Base-by-base conservation (phyloP, 2,113 vertebrate genomes). In the Tringa solitaria region DNA sequence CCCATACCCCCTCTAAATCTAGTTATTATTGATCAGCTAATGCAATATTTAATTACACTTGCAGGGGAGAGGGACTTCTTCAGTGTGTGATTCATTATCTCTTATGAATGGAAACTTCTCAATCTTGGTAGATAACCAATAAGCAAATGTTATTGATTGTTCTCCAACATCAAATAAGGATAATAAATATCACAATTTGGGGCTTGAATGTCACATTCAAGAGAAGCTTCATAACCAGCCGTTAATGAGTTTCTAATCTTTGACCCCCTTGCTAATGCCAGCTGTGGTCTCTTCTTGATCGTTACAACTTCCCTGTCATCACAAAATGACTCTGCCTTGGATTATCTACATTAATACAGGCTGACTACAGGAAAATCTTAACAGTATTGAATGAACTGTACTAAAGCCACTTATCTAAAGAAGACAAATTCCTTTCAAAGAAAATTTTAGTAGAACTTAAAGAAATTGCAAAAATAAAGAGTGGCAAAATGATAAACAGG, bases 21-120 rank as follows among this genome's bases (percentile, higher is more conserved):
- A 88, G 92, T 95, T 96, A 59, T 79, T 96, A 97, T 95, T 96
- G 84, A 97, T 96, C 76, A 93, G 59, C 63, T 87, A 86, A 69
- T 69, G 93, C 93, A 96, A 80, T 88, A 72, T 94, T 77, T 96
- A 92, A 88, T 97, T 96, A 96, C 39, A 85, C 17, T 94, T 5
- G 2, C 24, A 41, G 27, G 8, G 39, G 65, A 90, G 41, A 90
- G 41, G 86, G 51, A 94, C 84, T 97, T 90, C 30, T 95, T 81
- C 89, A 80, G 57, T 80, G 32, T 74, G 37, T 92, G 37, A 91
- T 75, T 92, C 81, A 95, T 96, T 94, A 87, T 57, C 43, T 76
- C 61, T 92, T 93, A 87, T 95, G 95, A 95, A 85, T 95, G 84
- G 61, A 75, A 79, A 97, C 96, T 85, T 78, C 89, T 72, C 56